phyloP scores from a whole-genome alignment of 2,113 vertebrate genomes.

The Alces alces region DNA sequence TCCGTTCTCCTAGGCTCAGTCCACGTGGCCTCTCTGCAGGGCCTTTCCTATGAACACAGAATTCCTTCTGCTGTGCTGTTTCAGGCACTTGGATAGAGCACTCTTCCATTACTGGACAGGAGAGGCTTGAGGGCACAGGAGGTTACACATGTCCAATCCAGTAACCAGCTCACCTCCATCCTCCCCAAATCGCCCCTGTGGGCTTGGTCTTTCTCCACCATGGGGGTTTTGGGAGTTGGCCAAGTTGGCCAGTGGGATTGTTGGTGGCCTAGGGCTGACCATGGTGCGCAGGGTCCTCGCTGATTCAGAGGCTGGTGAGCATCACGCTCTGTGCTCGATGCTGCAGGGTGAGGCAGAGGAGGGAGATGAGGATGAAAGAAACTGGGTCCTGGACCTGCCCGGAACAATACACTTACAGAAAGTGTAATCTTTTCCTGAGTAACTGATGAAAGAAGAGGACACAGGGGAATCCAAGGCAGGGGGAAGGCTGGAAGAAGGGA shows the following conservation, averaged over 20 bases:
- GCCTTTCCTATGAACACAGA: neutral
- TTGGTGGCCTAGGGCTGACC: neutral
- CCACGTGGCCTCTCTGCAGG: neutral
- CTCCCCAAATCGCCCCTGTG: neutral
- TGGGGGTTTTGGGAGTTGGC: neutral
- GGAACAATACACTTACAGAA: neutral
- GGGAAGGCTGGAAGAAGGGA: neutral
- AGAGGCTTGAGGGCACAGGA: neutral
- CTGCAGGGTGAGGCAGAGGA: rapidly evolving
- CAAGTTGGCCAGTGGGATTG: neutral
- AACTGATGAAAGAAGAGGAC: neutral
- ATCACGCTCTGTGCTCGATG: rapidly evolving
- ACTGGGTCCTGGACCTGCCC: neutral
- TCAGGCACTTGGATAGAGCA: neutral
- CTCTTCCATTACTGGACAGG: neutral
- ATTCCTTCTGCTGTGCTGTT: neutral
- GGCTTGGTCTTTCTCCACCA: neutral
- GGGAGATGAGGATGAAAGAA: neutral
- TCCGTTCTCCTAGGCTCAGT: neutral
- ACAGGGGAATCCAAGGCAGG: neutral
- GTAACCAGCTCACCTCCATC: neutral
- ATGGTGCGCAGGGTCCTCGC: neutral
- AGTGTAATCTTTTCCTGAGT: neutral
- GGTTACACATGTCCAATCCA: neutral
- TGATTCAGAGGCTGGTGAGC: neutral